Evolutionary conservation across 2,888 invertebrate species (phyloP).

Genomic region (Megamerina dolium): DNA sequence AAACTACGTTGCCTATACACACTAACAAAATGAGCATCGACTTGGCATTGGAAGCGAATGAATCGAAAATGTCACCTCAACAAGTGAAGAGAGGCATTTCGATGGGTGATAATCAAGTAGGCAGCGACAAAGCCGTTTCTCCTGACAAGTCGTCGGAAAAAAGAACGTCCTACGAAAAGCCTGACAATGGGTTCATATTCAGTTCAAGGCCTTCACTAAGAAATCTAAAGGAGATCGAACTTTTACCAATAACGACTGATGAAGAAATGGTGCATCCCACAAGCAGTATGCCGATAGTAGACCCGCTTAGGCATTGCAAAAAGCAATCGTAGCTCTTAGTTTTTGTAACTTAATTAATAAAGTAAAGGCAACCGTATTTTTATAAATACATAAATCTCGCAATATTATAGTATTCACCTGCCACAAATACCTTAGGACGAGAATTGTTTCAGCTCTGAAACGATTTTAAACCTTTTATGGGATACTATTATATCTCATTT

Average conservation of each 20-base stretch:
- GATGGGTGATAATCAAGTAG: neutral
- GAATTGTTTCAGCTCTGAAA: too few species aligned
- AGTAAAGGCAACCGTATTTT: too few species aligned
- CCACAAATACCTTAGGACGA: too few species aligned
- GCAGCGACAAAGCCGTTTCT: neutral
- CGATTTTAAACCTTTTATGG: too few species aligned
- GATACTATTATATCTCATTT: too few species aligned
- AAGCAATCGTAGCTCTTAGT: too few species aligned
- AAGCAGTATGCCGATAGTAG: too few species aligned
- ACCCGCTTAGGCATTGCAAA: too few species aligned
- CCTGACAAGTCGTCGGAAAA: neutral
- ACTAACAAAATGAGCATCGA: conserved; percentile 38
- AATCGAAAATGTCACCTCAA: conserved; percentile 28
- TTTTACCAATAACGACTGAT: conserved; percentile 38
- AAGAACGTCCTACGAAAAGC: conserved; percentile 30
- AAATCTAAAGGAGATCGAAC: conserved; percentile 42
- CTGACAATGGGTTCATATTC: conserved; percentile 42
- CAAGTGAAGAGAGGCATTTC: neutral
- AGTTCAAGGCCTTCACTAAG: conserved; percentile 40
- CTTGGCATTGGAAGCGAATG: conserved; percentile 48
- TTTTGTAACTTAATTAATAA: too few species aligned
- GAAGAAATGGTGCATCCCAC: conserved; percentile 26
- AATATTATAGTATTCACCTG: too few species aligned
- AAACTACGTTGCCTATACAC: conserved; percentile 39
- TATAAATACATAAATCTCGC: too few species aligned